Percentiles rank a stretch among this genome's conserved stretches.
phyloP scores from a whole-genome alignment of 1,140 invertebrate species.

The Drosophila prosaltans region DNA sequence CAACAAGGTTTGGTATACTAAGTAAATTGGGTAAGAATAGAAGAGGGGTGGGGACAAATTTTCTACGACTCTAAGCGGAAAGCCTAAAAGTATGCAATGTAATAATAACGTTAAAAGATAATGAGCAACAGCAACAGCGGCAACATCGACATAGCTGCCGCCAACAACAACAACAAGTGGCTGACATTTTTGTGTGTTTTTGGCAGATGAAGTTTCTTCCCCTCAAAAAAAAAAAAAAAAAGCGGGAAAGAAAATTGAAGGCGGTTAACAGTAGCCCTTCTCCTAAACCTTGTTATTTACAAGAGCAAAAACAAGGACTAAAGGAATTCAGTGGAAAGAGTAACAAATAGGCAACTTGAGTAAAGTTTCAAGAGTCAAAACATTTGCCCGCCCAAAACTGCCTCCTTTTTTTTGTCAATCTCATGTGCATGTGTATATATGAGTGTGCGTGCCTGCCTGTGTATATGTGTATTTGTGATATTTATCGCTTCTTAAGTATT shows the following conservation, averaged over 20 bases:
- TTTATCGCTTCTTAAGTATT: constrained; percentile 80
- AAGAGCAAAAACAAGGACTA: constrained; percentile 19
- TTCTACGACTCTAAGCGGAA: constrained; percentile 32
- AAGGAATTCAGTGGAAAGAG: constrained; percentile 17
- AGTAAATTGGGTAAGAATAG: constrained; percentile 7
- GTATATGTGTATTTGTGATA: constrained; percentile 53
- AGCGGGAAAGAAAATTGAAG: no score
- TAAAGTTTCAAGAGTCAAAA: constrained; percentile 68
- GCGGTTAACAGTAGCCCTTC: background rate
- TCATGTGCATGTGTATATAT: constrained; percentile 9
- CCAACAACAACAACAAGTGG: constrained; percentile 53
- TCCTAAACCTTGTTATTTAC: background rate
- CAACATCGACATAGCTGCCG: background rate
- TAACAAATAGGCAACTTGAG: constrained; percentile 76
- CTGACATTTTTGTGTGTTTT: constrained; percentile 30
- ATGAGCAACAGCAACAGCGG: constrained; percentile 41
- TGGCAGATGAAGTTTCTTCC: constrained; percentile 14
- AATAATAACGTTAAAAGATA: constrained; percentile 79
- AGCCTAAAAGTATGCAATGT: constrained; percentile 58
- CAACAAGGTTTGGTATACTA: constrained; percentile 27
- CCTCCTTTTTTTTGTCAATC: constrained; percentile 13
- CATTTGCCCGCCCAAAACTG: constrained; percentile 29
- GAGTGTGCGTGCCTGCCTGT: constrained; percentile 23
- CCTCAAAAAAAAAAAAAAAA: background rate
- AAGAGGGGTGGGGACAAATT: constrained; percentile 21